Percentiles rank a stretch among this genome's conserved stretches.
Evolutionary conservation across 2,797 vertebrate genomes (phyloP).

Genomic region (Odontamblyopus lacepedii): DNA sequence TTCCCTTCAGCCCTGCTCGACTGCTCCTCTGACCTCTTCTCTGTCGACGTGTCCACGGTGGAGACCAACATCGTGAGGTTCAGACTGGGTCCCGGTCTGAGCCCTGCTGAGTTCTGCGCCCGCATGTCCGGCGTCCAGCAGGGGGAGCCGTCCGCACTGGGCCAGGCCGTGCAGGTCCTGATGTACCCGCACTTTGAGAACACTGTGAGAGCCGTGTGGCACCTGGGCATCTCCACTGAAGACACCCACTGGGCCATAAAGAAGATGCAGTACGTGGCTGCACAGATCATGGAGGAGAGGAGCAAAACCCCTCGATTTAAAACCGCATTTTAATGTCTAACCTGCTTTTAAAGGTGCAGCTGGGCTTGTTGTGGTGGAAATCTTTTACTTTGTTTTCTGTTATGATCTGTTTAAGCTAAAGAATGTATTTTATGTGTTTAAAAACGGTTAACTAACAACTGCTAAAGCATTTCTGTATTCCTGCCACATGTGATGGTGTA

Average conservation of each 20-base stretch:
- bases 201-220: conserved; percentile 80
- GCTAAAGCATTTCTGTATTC: too few species aligned
- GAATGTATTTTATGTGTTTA: too few species aligned
- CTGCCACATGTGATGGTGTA: too few species aligned
- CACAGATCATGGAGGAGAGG: conserved; percentile 54
- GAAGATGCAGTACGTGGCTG: conserved; percentile 82
- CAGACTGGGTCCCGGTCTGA: conserved; percentile 40
- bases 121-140: conserved; percentile 67
- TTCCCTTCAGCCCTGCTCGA: conserved; percentile 68
- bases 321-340: too few species aligned
- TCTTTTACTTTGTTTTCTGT: too few species aligned
- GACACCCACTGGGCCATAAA: conserved; percentile 78
- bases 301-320: not conserved
- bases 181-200: conserved; percentile 74
- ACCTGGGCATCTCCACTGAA: conserved; percentile 71
- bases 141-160: conserved; percentile 67
- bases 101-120: conserved; percentile 73
- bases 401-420: too few species aligned
- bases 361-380: too few species aligned
- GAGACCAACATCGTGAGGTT: conserved; percentile 87
- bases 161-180: conserved; percentile 72
- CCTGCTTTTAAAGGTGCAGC: too few species aligned
- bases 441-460: too few species aligned
- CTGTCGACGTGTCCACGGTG: conserved; percentile 61
- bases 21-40: conserved; percentile 68